phyloP scores from a whole-genome alignment of 1,140 invertebrate species.

The Popillia japonica region DNA sequence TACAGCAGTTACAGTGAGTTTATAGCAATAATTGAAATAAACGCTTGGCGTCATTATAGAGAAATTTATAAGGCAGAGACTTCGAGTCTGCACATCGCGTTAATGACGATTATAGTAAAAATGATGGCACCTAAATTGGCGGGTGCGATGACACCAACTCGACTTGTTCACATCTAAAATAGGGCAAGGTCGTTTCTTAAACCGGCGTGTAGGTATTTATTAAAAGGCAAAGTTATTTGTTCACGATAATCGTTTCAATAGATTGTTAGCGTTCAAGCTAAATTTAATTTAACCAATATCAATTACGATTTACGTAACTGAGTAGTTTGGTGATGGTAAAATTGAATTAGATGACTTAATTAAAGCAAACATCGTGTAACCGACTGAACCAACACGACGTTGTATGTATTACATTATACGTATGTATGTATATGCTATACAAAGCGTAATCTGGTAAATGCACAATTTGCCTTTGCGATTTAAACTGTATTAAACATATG shows the following conservation, averaged over 20 bases:
- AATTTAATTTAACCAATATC: background rate
- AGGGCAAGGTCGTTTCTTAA: constrained; percentile 9
- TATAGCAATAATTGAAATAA: background rate
- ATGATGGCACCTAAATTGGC: background rate
- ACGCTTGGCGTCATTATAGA: background rate
- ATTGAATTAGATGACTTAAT: background rate
- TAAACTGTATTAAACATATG: constrained; percentile 6
- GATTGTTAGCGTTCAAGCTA: background rate
- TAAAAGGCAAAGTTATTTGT: constrained; percentile 1
- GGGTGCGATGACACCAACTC: background rate
- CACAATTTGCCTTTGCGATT: background rate
- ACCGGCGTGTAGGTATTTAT: constrained; percentile 9
- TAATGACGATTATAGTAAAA: background rate
- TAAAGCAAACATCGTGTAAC: constrained; percentile 1
- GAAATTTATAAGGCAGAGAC: background rate
- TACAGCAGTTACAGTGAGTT: no score
- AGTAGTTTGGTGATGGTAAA: background rate
- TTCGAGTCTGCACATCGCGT: background rate
- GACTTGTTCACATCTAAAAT: background rate
- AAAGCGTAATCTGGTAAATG: background rate
- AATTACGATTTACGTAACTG: background rate
- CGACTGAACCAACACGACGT: no score
- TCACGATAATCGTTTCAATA: background rate
- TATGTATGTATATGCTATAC: background rate
- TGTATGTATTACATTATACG: background rate